Percentiles rank a stretch among this genome's conserved stretches.
Evolutionary conservation across 2,113 vertebrate genomes (phyloP).

Genomic region (Engystomops pustulosus): DNA sequence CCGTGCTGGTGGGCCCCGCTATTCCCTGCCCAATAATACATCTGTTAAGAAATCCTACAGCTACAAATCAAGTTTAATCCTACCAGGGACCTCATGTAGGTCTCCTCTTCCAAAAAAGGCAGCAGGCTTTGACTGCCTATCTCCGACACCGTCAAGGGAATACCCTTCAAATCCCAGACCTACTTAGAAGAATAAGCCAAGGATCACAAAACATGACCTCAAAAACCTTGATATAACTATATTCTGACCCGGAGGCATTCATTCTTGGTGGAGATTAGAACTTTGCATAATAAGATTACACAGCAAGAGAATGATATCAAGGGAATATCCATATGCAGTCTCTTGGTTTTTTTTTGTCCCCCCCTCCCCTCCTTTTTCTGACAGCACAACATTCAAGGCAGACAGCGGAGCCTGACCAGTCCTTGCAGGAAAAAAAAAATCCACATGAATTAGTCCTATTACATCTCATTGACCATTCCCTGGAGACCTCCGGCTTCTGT

Average conservation of each 20-base stretch:
- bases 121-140: conserved; percentile 81
- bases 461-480: no score
- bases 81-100: conserved; percentile 91
- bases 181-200: conserved; percentile 91
- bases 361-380: conserved; percentile 69
- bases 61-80: conserved; percentile 96
- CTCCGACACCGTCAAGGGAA: conserved; percentile 83
- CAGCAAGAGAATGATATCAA: conserved; percentile 99
- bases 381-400: conserved; percentile 79
- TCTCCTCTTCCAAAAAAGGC: conserved; percentile 85
- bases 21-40: conserved; percentile 93
- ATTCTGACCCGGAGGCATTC: conserved; percentile 91
- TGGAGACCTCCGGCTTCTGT: conserved; percentile 73
- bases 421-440: conserved; percentile 87
- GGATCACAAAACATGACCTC: conserved; percentile 92
- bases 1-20: conserved; percentile 87
- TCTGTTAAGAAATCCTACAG: conserved; percentile 92
- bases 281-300: conserved; percentile 99
- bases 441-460: conserved; percentile 91
- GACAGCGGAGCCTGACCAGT: conserved; percentile 77
- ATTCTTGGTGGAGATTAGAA: conserved; percentile 99
- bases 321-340: conserved; percentile 98
- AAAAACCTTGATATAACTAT: conserved; percentile 92
- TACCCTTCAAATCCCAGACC: conserved; percentile 88
- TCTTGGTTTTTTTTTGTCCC: conserved; percentile 77